These are phyloP conservation scores for Pterostichus madidus DNA, from an alignment of 2,888 invertebrate genomes.

Conservation along the genomic window DNA sequence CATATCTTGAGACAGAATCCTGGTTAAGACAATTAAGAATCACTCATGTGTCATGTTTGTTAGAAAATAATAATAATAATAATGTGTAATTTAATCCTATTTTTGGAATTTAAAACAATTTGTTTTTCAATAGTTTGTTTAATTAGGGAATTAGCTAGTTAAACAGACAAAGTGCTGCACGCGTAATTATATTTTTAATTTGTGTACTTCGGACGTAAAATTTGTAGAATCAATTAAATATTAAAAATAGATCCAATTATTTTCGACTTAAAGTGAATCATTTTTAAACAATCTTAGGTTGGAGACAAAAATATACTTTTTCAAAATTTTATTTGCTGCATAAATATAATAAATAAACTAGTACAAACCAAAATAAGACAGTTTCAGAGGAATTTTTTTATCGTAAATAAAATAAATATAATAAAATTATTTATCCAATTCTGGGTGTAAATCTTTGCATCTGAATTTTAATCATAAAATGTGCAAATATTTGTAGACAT, in stretches of 20 bases:
- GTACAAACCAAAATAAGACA: too few relatives aligned
- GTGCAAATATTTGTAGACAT: too few relatives aligned
- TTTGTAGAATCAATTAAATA: conserved; percentile 23
- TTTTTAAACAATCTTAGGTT: not conserved
- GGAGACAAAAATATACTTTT: too few relatives aligned
- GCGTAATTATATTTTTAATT: conserved; percentile 22
- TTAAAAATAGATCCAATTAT: conserved; percentile 14
- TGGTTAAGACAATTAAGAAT: not conserved
- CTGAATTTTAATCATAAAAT: too few relatives aligned
- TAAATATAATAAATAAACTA: too few relatives aligned
- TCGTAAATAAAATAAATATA: too few relatives aligned
- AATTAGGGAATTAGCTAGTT: conserved; percentile 3
- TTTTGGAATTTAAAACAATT: conserved; percentile 13
- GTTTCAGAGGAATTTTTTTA: too few relatives aligned
- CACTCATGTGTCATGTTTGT: not conserved
- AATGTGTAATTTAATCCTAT: conserved; percentile 12
- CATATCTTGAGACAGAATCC: conserved; percentile 20
- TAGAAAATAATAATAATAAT: conserved; percentile 18
- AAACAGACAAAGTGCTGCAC: not conserved
- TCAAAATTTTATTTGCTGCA: too few relatives aligned
- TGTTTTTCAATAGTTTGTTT: conserved; percentile 12
- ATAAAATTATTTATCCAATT: too few relatives aligned
- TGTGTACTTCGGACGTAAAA: not conserved
- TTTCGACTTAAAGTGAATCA: not conserved
- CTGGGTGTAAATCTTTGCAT: too few relatives aligned